phyloP scores from a whole-genome alignment of 2,797 vertebrate genomes.

The Sarcophilus harrisii region DNA sequence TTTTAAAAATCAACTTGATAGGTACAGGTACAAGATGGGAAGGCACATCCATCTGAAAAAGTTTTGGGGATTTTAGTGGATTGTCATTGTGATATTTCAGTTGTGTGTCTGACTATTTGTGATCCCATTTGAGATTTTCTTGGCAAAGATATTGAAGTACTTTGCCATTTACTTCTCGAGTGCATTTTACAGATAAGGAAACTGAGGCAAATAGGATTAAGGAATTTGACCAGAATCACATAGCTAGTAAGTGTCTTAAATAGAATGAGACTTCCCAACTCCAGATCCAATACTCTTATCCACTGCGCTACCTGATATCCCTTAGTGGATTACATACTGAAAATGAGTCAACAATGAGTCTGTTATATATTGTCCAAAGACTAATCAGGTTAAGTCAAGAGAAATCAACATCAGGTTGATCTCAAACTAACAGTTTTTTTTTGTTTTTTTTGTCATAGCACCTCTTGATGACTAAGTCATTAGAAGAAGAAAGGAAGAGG shows the following conservation, averaged over 20 bases:
- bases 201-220: background rate
- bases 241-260: background rate
- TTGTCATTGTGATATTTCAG: background rate
- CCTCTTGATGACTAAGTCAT: background rate
- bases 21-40: too few relatives aligned
- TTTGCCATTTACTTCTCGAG: background rate
- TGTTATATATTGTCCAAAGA: background rate
- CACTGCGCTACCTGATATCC: background rate
- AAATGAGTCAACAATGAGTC: background rate
- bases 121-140: background rate
- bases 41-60: background rate
- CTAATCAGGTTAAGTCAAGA: background rate
- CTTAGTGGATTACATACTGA: background rate
- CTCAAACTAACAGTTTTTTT: background rate
- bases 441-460: background rate
- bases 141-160: background rate
- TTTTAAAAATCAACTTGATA: background rate
- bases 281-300: background rate
- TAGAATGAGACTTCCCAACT: background rate
- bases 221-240: background rate
- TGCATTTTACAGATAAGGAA: background rate
- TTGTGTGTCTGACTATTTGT: background rate
- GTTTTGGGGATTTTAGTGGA: background rate
- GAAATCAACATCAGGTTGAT: background rate
- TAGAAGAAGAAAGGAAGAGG: background rate